Base-by-base conservation (phyloP, 53 echinoderm and acorn worm species). In the Paracentrotus lividus region DNA sequence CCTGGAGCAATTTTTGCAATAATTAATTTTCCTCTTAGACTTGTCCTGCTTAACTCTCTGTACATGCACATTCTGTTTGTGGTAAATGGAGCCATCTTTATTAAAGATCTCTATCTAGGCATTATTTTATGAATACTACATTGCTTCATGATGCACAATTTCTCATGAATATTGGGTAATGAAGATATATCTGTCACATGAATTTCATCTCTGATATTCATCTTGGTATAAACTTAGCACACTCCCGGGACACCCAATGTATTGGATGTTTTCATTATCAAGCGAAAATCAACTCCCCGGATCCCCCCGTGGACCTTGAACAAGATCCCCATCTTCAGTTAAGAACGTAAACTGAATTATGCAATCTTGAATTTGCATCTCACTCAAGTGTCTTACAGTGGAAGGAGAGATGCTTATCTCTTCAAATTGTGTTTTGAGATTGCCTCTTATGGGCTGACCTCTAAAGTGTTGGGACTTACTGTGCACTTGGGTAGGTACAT, bases 361-460 rank as follows among this genome's bases (percentile, higher is more conserved):
- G 40, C 38, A 72, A 72, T 72, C 72, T 72, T 20, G 40, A 72
- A 72, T 40, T 72, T 72, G 5, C 36, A 72, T 72, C 72, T 72
- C 72, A 72, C 72, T 69, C 36, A 69, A 36, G 72, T 40, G 27
- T 67, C 33, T 67, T 8, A 32, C 33, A 33, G 69, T 72, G 72
- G 72, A 40, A 72, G 72, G 36, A 72, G 72, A 72, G 72, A 72
- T 72, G 40, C 72, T 72, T 72, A 72, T 72, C 72, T 32, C 14
- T 20, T 72, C 36, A 40, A 72, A 72, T 72, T 40, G 72, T 72
- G 72, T 38, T 72, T 72, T 38, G 72, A 72, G 72, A 72, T 72
- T 38, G 18, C 72, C 40, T 72, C 72, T 40, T 72, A 72, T 72
- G 20, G 21, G 72, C 20, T 18, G 72, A 72, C 36, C 72, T 36